Base-by-base conservation (phyloP, 2,113 vertebrate species). In the Corythaixoides concolor region DNA sequence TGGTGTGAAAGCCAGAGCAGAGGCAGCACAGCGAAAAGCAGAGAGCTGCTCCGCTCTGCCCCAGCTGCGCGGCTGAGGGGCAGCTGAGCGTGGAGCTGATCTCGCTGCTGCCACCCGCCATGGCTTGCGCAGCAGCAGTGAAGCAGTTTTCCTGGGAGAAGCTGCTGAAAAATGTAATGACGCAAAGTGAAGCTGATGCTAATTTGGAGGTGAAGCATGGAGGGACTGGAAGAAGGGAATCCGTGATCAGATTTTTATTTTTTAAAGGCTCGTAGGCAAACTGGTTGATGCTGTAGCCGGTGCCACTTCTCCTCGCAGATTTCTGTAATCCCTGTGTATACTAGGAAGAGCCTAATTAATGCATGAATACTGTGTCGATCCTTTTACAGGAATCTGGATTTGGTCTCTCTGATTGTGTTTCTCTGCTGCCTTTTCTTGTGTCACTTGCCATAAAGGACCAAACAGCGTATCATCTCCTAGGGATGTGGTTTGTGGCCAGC, bases 121-220 rank as follows among this genome's bases (percentile, higher is more conserved):
- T 19, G 60, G n/a, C 10, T 14, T 63, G 56, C 3, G 24, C 77
- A 63, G 70, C 88, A 70, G 41, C 1, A 28, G 20, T 12, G 14
- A 67, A 91, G 8, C 60, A 3, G 56, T 88, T 70, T 70, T 78
- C 33, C 41, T 59, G 66, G 19, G 35, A 49, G 60, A 58, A 69
- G 56, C 8, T 55, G 26, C 69, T 75, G 81, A 80, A 55, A 85
- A 77, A 63, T 47, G 64, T 32, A 49, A 35, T 94, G 78, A 72
- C 2, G 21, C 78, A 82, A 28, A 91, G 70, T 39, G 92, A 74
- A 93, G 70, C 52, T 23, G 89, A 28, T 93, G 90, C 90, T 82
- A 64, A 50, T 93, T 88, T 85, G 85, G 90, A 89, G 85, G 81
- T 82, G 92, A 89, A 77, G 84, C 91, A 66, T 89, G 93, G 92